Evolutionary conservation across 2,888 invertebrate species (phyloP).

Genomic region (Drosophila birchii): DNA sequence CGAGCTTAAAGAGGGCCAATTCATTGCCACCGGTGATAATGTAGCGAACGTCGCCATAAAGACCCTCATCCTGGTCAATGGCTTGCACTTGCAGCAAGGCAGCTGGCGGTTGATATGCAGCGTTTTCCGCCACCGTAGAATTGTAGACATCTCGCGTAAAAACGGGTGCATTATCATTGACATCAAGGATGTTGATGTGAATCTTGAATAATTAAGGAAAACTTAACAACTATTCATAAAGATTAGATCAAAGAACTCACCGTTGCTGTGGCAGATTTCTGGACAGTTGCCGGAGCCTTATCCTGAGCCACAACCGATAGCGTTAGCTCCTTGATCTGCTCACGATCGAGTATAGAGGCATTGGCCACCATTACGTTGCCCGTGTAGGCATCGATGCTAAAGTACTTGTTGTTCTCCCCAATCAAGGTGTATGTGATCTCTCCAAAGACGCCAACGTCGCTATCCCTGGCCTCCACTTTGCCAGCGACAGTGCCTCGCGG

Average conservation of each 20-base stretch:
- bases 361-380: slow-evolving; percentile 92
- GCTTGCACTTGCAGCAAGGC: slow-evolving; percentile 93
- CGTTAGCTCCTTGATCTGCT: slow-evolving; percentile 88
- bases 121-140: slow-evolving; percentile 93
- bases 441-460: slow-evolving; percentile 92
- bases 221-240: neutral
- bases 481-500: slow-evolving; percentile 89
- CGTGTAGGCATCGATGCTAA: slow-evolving; percentile 89
- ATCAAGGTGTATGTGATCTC: slow-evolving; percentile 91
- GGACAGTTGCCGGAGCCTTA: slow-evolving; percentile 89
- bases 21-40: slow-evolving; percentile 89
- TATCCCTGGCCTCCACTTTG: slow-evolving; percentile 91
- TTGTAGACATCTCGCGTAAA: slow-evolving; percentile 92
- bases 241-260: slow-evolving; percentile 84
- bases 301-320: slow-evolving; percentile 93
- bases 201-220: slow-evolving; percentile 86
- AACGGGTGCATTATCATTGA: slow-evolving; percentile 95
- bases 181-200: slow-evolving; percentile 91
- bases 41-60: slow-evolving; percentile 91
- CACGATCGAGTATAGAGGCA: slow-evolving; percentile 91
- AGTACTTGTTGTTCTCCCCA: slow-evolving; percentile 90
- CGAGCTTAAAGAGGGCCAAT: slow-evolving; percentile 89
- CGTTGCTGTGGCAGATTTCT: slow-evolving; percentile 90
- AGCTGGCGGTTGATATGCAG: slow-evolving; percentile 91
- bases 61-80: slow-evolving; percentile 91